phyloP scores from a whole-genome alignment of 2,797 vertebrate species.

The Arnoldichthys spilopterus region DNA sequence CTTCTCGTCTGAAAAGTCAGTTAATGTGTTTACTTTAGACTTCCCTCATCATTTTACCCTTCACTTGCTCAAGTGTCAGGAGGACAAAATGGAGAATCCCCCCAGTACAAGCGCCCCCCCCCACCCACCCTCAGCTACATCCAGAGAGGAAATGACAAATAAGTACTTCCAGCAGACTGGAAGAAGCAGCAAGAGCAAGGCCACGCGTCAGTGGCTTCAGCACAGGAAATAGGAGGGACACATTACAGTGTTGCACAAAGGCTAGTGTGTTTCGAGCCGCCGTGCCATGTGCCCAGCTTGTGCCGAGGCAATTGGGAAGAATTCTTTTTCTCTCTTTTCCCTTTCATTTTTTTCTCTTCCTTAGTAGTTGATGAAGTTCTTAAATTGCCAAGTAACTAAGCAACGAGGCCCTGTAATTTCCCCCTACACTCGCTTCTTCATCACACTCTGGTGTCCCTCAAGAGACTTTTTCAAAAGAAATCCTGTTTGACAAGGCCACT shows the following conservation, averaged over 20 bases:
- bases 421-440: conserved; percentile 45
- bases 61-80: conserved; percentile 45
- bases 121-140: too few species aligned
- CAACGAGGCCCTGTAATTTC: conserved; percentile 56
- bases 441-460: conserved; percentile 66
- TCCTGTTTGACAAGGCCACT: conserved; percentile 67
- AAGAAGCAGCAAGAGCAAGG: conserved; percentile 46
- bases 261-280: conserved; percentile 56
- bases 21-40: conserved; percentile 56
- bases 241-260: conserved; percentile 55
- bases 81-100: conserved; percentile 50
- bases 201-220: conserved; percentile 54
- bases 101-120: too few species aligned
- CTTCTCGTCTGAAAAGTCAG: conserved; percentile 42
- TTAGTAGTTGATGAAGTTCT: conserved; percentile 60
- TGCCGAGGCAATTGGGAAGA: conserved; percentile 45
- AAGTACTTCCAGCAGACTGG: conserved; percentile 57
- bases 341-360: conserved; percentile 40
- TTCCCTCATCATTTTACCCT: conserved; percentile 49
- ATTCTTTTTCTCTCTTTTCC: conserved; percentile 33
- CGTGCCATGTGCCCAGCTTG: conserved; percentile 33
- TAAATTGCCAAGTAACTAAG: conserved; percentile 62
- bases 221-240: conserved; percentile 59
- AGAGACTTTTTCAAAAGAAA: conserved; percentile 49
- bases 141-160: conserved; percentile 63